A percentile compares a stretch with the other conserved stretches of the same genome.
phyloP scores from a whole-genome alignment of 2,888 invertebrate genomes.

The Leucophenga montana region DNA sequence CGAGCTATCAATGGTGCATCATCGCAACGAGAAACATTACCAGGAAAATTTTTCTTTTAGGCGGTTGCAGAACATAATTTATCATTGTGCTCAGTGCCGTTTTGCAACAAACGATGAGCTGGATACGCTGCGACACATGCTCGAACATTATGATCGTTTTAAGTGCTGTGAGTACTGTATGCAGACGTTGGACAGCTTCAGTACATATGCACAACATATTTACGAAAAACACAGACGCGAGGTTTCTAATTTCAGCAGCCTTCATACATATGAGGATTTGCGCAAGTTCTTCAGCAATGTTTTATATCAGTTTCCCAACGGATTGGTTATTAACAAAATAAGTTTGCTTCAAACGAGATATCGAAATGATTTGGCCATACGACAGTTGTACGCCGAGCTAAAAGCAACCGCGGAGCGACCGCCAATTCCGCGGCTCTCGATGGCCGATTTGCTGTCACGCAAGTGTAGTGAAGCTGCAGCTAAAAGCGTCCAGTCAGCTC shows the following conservation, averaged over 20 bases:
- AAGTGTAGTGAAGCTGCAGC: conserved; percentile 47
- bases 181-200: conserved; percentile 47
- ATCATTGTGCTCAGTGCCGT: conserved; percentile 74
- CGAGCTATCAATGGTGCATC: conserved; percentile 53
- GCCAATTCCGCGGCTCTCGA: conserved; percentile 60
- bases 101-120: conserved; percentile 66
- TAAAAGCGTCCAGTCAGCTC: too few relatives aligned
- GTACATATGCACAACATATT: conserved; percentile 65
- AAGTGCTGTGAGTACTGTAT: conserved; percentile 55
- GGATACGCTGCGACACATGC: conserved; percentile 72
- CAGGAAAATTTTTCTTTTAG: conserved; percentile 53
- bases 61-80: conserved; percentile 67
- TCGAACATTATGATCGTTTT: conserved; percentile 63
- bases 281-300: conserved; percentile 55
- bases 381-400: conserved; percentile 55
- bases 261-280: conserved; percentile 50
- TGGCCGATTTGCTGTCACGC: conserved; percentile 55
- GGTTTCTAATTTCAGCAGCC: conserved; percentile 46
- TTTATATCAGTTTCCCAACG: conserved; percentile 65
- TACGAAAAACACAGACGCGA: conserved; percentile 52
- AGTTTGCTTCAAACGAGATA: conserved; percentile 55
- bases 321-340: conserved; percentile 61
- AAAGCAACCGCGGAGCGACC: conserved; percentile 55
- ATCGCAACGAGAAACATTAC: conserved; percentile 49
- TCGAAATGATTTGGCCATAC: conserved; percentile 45